Percentiles rank a stretch among this genome's conserved stretches.
phyloP scores from a whole-genome alignment of 2,888 invertebrate species.

The Sinelater perroti region DNA sequence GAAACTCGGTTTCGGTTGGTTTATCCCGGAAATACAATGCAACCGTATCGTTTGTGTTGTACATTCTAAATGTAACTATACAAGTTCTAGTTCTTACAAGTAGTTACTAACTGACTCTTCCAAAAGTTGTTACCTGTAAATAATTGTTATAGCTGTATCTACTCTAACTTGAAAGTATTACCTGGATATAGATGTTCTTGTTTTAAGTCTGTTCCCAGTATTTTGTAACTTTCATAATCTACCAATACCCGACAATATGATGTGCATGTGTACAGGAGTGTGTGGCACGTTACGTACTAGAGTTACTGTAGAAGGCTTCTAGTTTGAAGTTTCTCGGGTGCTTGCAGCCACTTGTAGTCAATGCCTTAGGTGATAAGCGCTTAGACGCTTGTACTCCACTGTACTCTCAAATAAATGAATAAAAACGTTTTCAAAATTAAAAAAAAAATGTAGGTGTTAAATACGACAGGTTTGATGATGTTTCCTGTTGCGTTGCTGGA shows the following conservation, averaged over 20 bases:
- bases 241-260: conserved; percentile 34
- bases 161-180: conserved; percentile 14
- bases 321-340: too few species aligned
- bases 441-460: too few species aligned
- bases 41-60: conserved; percentile 15
- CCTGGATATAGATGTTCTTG: conserved; percentile 1
- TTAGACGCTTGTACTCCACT: too few species aligned
- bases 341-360: too few species aligned
- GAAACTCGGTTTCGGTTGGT: conserved; percentile 33
- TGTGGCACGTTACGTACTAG: too few species aligned
- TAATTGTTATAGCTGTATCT: conserved; percentile 29
- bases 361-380: too few species aligned
- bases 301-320: too few species aligned
- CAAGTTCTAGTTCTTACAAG: conserved; percentile 22
- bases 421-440: too few species aligned
- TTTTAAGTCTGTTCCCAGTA: conserved; percentile 11
- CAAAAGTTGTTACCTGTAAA: conserved; percentile 34
- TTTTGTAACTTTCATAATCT: conserved; percentile 23
- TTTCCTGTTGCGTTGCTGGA: too few species aligned
- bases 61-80: conserved; percentile 34
- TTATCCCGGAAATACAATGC: conserved; percentile 20
- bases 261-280: conserved; percentile 26
- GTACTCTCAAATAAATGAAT: too few species aligned
- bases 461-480: too few species aligned
- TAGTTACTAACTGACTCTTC: conserved; percentile 29